Conservation (phyloP, 2,113 vertebrate species). For the Marmota monax region DNA sequence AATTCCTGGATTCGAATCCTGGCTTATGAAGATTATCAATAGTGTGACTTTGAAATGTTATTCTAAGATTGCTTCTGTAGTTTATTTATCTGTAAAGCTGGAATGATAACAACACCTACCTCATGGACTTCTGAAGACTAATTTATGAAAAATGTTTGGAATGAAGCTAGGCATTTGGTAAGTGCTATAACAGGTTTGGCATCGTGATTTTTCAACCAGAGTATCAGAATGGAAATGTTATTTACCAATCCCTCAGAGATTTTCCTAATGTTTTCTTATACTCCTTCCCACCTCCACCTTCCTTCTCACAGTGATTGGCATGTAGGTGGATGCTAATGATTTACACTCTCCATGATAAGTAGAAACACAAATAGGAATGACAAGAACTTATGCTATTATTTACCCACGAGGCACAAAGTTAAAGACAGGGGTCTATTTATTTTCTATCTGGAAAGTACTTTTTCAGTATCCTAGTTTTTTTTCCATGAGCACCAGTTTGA, state of each 20-base stretch:
- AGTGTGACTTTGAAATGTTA: neutral
- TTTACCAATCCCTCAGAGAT: neutral
- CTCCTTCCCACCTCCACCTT: rapidly evolving
- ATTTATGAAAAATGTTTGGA: neutral
- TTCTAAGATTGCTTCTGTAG: neutral
- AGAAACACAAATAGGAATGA: neutral
- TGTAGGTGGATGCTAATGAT: neutral
- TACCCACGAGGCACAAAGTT: neutral
- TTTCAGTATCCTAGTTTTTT: neutral
- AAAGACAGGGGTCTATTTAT: neutral
- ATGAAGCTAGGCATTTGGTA: neutral
- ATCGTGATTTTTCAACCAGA: neutral
- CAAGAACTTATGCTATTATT: neutral
- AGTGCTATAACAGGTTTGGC: neutral
- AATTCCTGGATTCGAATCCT: neutral
- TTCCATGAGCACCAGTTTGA: neutral
- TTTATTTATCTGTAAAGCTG: neutral
- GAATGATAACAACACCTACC: neutral
- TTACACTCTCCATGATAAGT: too few species aligned
- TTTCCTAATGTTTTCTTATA: neutral
- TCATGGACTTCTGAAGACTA: neutral
- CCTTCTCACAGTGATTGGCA: neutral
- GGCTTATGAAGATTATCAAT: neutral
- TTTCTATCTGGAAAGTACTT: neutral
- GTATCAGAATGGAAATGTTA: neutral